phyloP scores from a whole-genome alignment of 2,888 invertebrate genomes.

The Ornithoptera alexandrae region DNA sequence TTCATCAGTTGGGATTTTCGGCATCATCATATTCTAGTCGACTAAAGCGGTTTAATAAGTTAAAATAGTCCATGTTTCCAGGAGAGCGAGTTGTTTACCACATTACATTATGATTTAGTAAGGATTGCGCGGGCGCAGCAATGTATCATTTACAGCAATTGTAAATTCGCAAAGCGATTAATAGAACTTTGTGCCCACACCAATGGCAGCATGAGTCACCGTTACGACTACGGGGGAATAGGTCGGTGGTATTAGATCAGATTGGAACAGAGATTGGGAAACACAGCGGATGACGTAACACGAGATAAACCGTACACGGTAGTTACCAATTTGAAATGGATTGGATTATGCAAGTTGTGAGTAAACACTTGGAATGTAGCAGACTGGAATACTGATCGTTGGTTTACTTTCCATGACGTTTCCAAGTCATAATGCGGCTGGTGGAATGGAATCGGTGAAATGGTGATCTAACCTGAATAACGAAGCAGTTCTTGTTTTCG shows the following conservation, averaged over 20 bases:
- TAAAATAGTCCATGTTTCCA: background rate
- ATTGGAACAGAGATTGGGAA: slow-evolving; percentile 16
- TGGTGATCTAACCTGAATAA: slow-evolving; percentile 51
- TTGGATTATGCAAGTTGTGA: slow-evolving; percentile 47
- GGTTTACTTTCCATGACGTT: slow-evolving; percentile 41
- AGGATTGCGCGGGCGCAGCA: background rate
- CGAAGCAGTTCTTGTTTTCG: slow-evolving; percentile 43
- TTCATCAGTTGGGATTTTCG: background rate
- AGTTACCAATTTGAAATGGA: slow-evolving; percentile 48
- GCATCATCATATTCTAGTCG: background rate
- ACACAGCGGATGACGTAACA: slow-evolving; percentile 27
- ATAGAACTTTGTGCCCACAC: background rate
- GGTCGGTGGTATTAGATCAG: background rate
- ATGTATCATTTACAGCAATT: background rate
- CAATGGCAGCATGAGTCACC: background rate
- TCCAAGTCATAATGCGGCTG: slow-evolving; percentile 35
- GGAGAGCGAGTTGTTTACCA: background rate
- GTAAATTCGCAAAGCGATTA: background rate
- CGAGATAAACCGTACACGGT: slow-evolving; percentile 38
- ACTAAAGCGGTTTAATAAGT: background rate
- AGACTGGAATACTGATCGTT: slow-evolving; percentile 48
- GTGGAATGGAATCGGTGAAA: slow-evolving; percentile 46
- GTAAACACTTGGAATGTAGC: slow-evolving; percentile 42
- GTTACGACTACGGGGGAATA: background rate
- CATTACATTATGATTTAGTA: background rate